Conservation (phyloP, 2,113 vertebrate genomes). For the Elephantulus edwardii region DNA sequence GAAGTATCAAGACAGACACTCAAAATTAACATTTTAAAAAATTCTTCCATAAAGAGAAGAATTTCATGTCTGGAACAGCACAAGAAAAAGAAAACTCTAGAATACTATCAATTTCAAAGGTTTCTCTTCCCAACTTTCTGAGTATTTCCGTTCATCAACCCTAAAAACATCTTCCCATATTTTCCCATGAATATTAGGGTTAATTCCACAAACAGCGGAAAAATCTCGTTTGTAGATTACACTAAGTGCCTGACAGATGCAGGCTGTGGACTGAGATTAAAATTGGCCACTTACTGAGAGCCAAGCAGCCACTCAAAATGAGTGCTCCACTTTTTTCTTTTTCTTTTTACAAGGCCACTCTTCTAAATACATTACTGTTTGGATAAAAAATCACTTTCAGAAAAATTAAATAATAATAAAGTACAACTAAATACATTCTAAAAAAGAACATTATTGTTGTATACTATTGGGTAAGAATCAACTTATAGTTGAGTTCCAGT, state of each 20-base stretch:
- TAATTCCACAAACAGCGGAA: slow-evolving; percentile 26
- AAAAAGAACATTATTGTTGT: too few species aligned
- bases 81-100: not conserved
- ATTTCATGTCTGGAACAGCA: not conserved
- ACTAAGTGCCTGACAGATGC: not conserved
- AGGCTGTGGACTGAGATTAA: slow-evolving; percentile 23
- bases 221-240: not conserved
- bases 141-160: not conserved
- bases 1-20: not conserved
- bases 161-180: not conserved
- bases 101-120: slow-evolving; percentile 20
- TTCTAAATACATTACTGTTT: slow-evolving; percentile 72
- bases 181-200: not conserved
- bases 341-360: slow-evolving; percentile 48
- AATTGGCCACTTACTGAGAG: slow-evolving; percentile 68
- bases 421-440: slow-evolving; percentile 40
- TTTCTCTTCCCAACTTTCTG: not conserved
- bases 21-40: not conserved
- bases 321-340: slow-evolving; percentile 46
- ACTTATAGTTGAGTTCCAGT: too few species aligned
- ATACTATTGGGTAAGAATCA: too few species aligned
- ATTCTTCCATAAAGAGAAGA: slow-evolving; percentile 30
- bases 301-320: slow-evolving; percentile 72
- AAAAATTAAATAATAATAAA: slow-evolving; percentile 74
- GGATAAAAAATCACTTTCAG: slow-evolving; percentile 72